Evolutionary conservation across 2,888 invertebrate genomes (phyloP).

Genomic region (Leptothorax acervorum): DNA sequence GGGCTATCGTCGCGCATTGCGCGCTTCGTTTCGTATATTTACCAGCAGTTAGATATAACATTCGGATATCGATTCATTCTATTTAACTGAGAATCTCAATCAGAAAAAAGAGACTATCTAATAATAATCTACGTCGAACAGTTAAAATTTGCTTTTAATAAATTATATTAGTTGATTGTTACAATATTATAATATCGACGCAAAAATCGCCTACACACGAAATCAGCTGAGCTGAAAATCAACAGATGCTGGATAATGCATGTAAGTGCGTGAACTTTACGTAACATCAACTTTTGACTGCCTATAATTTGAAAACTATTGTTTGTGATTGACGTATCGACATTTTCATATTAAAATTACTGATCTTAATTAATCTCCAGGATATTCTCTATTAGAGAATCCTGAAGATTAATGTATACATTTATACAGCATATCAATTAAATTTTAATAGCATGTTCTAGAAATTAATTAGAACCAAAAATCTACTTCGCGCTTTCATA

Average conservation of each 20-base stretch:
- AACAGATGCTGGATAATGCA: not conserved
- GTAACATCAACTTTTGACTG: not conserved
- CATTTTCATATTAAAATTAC: not conserved
- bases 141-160: not conserved
- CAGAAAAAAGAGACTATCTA: not conserved
- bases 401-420: not conserved
- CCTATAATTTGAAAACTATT: not conserved
- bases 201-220: not conserved
- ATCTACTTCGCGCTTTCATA: not conserved
- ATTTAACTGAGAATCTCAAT: not conserved
- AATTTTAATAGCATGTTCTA: not conserved
- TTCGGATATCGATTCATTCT: not conserved
- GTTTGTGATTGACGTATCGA: not conserved
- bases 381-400: not conserved
- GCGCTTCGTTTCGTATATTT: not conserved
- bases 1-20: not conserved
- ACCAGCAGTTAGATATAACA: not conserved
- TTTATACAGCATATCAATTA: not conserved
- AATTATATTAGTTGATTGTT: not conserved
- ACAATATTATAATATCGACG: not conserved
- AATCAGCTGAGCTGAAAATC: not conserved
- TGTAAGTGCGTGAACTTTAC: not conserved
- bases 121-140: not conserved
- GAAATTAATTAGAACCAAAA: not conserved
- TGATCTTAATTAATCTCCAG: not conserved